phyloP scores from a whole-genome alignment of 2,113 vertebrate species.

The Hoplias malabaricus region DNA sequence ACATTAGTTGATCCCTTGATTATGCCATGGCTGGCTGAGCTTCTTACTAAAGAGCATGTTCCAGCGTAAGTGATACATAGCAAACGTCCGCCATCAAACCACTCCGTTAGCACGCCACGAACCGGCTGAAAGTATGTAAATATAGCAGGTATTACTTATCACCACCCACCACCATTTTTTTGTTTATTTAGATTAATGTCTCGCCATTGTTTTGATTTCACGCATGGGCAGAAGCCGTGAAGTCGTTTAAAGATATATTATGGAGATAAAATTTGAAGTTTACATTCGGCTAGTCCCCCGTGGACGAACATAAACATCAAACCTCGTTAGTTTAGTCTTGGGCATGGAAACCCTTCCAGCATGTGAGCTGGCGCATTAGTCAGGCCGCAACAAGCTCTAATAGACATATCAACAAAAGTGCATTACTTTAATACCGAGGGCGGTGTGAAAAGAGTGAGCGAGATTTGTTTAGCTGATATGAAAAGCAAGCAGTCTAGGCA shows the following conservation, averaged over 20 bases:
- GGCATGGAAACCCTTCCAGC: slow-evolving; percentile 25
- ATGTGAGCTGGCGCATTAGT: slow-evolving; percentile 49
- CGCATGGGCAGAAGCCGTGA: slow-evolving; percentile 37
- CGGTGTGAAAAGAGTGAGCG: slow-evolving; percentile 11
- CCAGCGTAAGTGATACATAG: slow-evolving; percentile 7
- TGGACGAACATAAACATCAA: slow-evolving; percentile 56
- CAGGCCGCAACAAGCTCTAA: slow-evolving; percentile 21
- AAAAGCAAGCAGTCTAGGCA: slow-evolving; percentile 34
- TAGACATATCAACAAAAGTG: slow-evolving; percentile 37
- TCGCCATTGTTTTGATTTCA: slow-evolving; percentile 57
- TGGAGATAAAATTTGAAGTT: slow-evolving; percentile 50
- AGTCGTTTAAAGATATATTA: slow-evolving; percentile 50
- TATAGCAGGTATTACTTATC: slow-evolving; percentile 19
- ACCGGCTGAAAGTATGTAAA: slow-evolving; percentile 11
- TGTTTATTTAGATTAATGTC: slow-evolving; percentile 56
- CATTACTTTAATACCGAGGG: slow-evolving; percentile 16
- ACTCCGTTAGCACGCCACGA: background rate
- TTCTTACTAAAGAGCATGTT: slow-evolving; percentile 11
- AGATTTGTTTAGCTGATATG: slow-evolving; percentile 35
- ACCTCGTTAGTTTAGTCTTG: slow-evolving; percentile 62
- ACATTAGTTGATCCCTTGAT: slow-evolving; percentile 46
- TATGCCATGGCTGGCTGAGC: slow-evolving; percentile 6
- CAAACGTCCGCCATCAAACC: background rate
- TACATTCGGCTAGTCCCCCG: slow-evolving; percentile 56
- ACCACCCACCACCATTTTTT: slow-evolving; percentile 12